Evolutionary conservation across 2,888 invertebrate species (phyloP), one percentile per base, ranked within the genome.

Genomic region (Pyrochroa serraticornis): DNA sequence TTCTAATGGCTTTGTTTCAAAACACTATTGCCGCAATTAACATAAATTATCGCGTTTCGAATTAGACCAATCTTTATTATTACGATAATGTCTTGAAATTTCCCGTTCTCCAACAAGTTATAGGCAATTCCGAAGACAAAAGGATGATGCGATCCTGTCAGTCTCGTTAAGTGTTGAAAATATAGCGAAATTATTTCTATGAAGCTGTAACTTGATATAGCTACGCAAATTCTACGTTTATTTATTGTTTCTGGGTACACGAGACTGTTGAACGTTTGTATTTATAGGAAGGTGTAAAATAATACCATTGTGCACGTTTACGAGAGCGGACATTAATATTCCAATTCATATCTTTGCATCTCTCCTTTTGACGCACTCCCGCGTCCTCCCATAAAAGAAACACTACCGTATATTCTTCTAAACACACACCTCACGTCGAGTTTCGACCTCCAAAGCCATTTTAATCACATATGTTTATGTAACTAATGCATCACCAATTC

Each of bases 211-310:
- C 13, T 12, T 8, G 31, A 31, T 36, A 32, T 31, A 47, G 36
- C 31, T 22, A 22, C 22, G 22, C 47, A 38, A 45, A 45, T 45
- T 36, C 6, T 22, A 3, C 9, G n/a, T n/a, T 41, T 42, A 51
- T 51, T 51, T 51, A 51, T 35, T 7, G 43, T 43, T 43, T 43
- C 50, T 34, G 9, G 12, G 42, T 43, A 39, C 39, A 32, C 32
- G 33, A 12, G 6, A 14, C 9, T 14, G 6, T 47, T 49, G 38
- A n/a, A 49, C 41, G 49, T 33, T n/a, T 32, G 35, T 14, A 35
- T 36, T 51, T 51, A 51, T 51, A 43, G 35, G 42, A 43, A 51
- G 42, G 22, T 42, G 42, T 42, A 43, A 51, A 51, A 51, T 49
- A 49, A 49, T 41, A 38, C 48, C 14, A 42, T 34, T 35, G 50